Conservation (phyloP, 2,113 vertebrate genomes). For the Bettongia penicillata region DNA sequence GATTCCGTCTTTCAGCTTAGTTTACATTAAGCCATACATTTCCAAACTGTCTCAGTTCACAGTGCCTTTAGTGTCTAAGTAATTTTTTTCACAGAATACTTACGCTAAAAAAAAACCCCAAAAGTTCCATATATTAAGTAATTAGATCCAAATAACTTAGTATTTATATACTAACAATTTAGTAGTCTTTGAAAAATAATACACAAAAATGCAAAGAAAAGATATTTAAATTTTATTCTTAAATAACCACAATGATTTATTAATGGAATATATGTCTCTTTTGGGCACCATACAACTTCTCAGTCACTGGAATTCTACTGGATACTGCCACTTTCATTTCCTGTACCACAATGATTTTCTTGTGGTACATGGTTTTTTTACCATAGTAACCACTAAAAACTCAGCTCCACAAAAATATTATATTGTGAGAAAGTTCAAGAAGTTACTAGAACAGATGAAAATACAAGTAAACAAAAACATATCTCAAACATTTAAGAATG, state of each 20-base stretch:
- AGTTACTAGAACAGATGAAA: not conserved
- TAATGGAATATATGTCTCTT: not conserved
- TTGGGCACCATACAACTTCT: not conserved
- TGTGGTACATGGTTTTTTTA: not conserved
- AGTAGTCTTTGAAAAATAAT: not conserved
- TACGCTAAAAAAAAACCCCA: not conserved
- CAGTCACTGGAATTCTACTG: not conserved
- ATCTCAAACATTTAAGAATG: not conserved
- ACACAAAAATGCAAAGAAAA: not conserved
- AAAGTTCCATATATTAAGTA: not conserved
- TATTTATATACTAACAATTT: not conserved
- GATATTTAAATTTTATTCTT: not conserved
- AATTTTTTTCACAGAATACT: not conserved
- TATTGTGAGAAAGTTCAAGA: not conserved
- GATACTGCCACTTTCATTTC: not conserved
- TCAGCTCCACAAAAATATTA: not conserved
- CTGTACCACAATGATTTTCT: not conserved
- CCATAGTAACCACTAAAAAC: not conserved
- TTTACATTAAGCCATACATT: not conserved
- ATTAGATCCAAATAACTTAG: not conserved
- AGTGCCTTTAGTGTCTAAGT: not conserved
- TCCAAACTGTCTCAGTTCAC: not conserved
- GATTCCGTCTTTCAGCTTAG: not conserved
- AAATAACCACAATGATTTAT: not conserved
- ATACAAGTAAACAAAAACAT: not conserved